Evolutionary conservation across 1,140 invertebrate species (phyloP), one percentile per base, ranked within the genome.

Genomic region (Hycleus phaleratus): DNA sequence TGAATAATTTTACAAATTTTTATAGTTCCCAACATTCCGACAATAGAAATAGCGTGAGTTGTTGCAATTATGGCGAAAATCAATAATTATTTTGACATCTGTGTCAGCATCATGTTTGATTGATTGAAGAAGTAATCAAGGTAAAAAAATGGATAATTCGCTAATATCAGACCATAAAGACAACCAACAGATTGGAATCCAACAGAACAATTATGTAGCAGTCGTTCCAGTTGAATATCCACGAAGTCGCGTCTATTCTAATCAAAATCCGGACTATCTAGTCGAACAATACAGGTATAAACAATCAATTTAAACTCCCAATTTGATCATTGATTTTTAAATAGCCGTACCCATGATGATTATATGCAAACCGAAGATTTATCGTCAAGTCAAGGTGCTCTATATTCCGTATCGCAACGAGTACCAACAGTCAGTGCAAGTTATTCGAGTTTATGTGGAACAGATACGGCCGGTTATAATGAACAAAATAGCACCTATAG

Each of bases 361-460:
- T 69, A 65, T 46, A 59, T 61, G 5, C 64, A 66, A 59, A 62
- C 62, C 7, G 65, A 64, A 39, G 64, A 69, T 26, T 47, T 64
- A 43, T 60, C 63, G 8, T 50, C 59, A 24, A 63, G 58, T 58
- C 63, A 70, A 51, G 64, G 62, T n/a, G 53, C 60, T 49, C 49
- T 71, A 43, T 72, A 72, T 58, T 71, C 69, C n/a, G 69, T 72
- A 25, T 71, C 70, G 3, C 70, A 72, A 55, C 49, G 68, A 26
- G 59, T 72, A 7, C 66, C 68, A 18, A 52, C 63, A 32, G 62
- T 62, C 10, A 68, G 59, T 56, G 49, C 55, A 8, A 69, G 58
- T 59, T 71, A 67, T 48, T 66, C 66, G n/a, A 68, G 56, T 63
- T 49, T 66, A n/a, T 66, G 67, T 53, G 51, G 50, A 4, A 56